Percentiles rank a stretch among this genome's conserved stretches.
phyloP scores from a whole-genome alignment of 2,888 invertebrate species.

The Ceraclea dissimilis region DNA sequence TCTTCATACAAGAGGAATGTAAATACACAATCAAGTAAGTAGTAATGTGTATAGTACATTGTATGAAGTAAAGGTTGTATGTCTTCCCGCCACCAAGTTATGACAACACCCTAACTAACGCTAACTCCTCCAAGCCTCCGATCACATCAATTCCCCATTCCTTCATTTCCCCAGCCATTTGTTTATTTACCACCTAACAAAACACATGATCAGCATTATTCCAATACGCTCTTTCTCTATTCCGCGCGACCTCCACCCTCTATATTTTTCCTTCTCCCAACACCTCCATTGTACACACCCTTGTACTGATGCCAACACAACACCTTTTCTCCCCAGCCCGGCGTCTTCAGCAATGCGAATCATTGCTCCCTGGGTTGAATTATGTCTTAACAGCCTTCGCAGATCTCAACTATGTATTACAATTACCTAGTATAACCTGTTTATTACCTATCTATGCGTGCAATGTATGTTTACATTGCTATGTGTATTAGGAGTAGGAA shows the following conservation, averaged over 20 bases:
- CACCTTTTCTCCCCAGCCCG: not conserved
- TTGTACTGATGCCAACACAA: not conserved
- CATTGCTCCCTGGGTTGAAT: not conserved
- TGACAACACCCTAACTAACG: not conserved
- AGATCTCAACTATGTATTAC: not conserved
- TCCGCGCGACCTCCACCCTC: constrained; percentile 2
- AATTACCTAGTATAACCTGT: not conserved
- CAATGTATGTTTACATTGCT: no score
- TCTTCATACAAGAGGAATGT: no score
- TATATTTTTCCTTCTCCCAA: constrained; percentile 6
- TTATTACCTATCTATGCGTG: not conserved
- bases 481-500: no score
- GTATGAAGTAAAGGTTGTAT: no score
- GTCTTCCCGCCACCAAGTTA: constrained; percentile 3
- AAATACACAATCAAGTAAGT: no score
- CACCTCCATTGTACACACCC: constrained; percentile 6
- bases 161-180: constrained; percentile 13
- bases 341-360: constrained; percentile 1
- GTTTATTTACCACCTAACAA: constrained; percentile 17
- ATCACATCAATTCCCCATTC: constrained; percentile 4
- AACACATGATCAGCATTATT: constrained; percentile 20
- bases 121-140: not conserved
- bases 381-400: not conserved
- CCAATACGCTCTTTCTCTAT: constrained; percentile 14
- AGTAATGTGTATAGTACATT: no score